Conservation (phyloP, 2,888 invertebrate species). For the Heteromurus nitidus region DNA sequence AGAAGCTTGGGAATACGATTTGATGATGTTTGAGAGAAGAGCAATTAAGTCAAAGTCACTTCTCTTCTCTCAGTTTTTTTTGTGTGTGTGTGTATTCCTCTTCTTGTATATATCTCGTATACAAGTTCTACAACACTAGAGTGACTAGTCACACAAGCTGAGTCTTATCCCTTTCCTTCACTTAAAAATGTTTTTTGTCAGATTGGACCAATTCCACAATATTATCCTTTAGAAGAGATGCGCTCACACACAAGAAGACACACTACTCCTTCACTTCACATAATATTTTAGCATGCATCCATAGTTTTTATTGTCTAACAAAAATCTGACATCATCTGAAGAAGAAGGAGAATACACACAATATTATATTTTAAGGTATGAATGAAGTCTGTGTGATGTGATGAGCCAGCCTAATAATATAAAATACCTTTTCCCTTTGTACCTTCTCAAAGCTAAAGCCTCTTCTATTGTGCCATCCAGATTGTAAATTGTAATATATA, state of each 20-base stretch:
- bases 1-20: no score
- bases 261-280: no score
- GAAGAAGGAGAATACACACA: no score
- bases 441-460: constrained; percentile 21
- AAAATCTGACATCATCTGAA: no score
- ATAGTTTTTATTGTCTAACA: no score
- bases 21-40: constrained; percentile 49
- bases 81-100: no score
- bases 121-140: not conserved
- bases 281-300: no score
- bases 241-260: no score
- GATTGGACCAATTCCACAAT: constrained; percentile 8
- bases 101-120: no score
- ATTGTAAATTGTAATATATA: not conserved
- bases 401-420: constrained; percentile 52
- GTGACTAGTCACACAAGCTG: not conserved
- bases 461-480: not conserved
- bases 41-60: constrained; percentile 65
- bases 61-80: constrained; percentile 72
- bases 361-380: no score
- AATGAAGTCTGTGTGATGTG: constrained; percentile 16
- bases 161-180: not conserved
- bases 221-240: no score
- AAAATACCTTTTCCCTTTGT: constrained; percentile 34
- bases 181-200: constrained; percentile 12